phyloP scores from a whole-genome alignment of 2,888 invertebrate species.

The Xanthostigma xanthostigma region DNA sequence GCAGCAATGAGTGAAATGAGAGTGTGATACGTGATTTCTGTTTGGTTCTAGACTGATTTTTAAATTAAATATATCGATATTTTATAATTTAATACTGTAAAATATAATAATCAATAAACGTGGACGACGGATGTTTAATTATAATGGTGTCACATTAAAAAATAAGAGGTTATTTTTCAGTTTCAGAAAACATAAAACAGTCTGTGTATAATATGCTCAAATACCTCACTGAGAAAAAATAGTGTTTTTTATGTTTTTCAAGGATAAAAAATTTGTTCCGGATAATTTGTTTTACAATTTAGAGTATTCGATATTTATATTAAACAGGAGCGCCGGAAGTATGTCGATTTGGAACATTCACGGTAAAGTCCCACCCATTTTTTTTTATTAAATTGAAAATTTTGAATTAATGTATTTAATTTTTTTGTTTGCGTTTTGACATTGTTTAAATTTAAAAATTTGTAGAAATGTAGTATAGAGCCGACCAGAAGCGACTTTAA shows the following conservation, averaged over 20 bases:
- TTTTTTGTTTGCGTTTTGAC: too few species aligned
- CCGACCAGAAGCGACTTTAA: too few species aligned
- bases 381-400: too few species aligned
- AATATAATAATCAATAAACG: not conserved
- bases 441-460: too few species aligned
- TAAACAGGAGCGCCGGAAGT: too few species aligned
- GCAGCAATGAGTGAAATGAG: constrained; percentile 82
- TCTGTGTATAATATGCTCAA: not conserved
- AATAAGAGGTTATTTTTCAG: not conserved
- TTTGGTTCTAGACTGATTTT: constrained; percentile 11
- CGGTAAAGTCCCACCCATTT: too few species aligned
- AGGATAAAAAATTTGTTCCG: not conserved
- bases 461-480: too few species aligned
- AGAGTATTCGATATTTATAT: too few species aligned
- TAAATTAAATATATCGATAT: constrained; percentile 8
- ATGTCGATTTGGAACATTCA: too few species aligned
- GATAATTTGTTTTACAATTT: too few species aligned
- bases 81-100: constrained; percentile 7
- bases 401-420: too few species aligned
- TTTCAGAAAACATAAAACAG: not conserved
- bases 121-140: not conserved
- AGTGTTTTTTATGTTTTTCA: not conserved
- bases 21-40: constrained; percentile 50
- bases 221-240: not conserved
- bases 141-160: not conserved